Percentiles rank a stretch among this genome's conserved stretches.
phyloP scores from a whole-genome alignment of 1,140 invertebrate species.

The Drosophila repleta region DNA sequence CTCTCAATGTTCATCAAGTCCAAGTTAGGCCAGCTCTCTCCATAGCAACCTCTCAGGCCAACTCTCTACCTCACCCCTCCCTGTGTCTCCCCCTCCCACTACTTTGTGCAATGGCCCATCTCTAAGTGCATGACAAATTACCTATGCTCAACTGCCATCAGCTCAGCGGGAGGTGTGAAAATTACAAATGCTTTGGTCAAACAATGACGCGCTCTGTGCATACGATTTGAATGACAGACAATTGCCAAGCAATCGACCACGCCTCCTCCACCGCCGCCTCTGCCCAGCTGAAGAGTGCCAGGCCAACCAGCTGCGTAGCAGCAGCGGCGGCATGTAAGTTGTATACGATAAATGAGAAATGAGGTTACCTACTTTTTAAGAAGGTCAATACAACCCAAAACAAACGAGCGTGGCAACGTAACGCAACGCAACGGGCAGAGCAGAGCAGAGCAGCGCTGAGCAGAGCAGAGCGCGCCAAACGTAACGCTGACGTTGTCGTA shows the following conservation, averaged over 20 bases:
- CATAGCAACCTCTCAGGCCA: background rate
- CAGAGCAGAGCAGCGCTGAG: constrained; percentile 20
- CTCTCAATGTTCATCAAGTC: no score
- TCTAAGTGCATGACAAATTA: background rate
- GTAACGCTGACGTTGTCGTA: constrained; percentile 33
- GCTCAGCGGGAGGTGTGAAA: constrained; percentile 9
- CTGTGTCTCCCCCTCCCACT: no score
- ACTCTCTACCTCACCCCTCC: no score
- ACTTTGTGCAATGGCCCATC: background rate
- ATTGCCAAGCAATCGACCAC: constrained; percentile 39
- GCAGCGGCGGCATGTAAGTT: constrained; percentile 72
- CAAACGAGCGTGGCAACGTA: constrained; percentile 77
- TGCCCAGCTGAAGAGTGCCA: constrained; percentile 9
- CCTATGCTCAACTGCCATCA: background rate
- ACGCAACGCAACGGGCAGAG: constrained; percentile 49
- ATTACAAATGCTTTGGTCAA: constrained; percentile 32
- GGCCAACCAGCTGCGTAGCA: constrained; percentile 21
- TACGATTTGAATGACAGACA: constrained; percentile 44
- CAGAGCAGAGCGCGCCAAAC: constrained; percentile 22
- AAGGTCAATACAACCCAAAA: constrained; percentile 83
- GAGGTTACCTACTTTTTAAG: constrained; percentile 83
- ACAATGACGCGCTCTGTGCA: constrained; percentile 52
- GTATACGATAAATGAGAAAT: constrained; percentile 83
- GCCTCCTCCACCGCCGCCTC: constrained; percentile 2
- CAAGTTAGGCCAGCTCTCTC: background rate